These are phyloP conservation scores for Diaperis boleti DNA, from an alignment of 2,888 invertebrate genomes.

Conservation along the genomic window DNA sequence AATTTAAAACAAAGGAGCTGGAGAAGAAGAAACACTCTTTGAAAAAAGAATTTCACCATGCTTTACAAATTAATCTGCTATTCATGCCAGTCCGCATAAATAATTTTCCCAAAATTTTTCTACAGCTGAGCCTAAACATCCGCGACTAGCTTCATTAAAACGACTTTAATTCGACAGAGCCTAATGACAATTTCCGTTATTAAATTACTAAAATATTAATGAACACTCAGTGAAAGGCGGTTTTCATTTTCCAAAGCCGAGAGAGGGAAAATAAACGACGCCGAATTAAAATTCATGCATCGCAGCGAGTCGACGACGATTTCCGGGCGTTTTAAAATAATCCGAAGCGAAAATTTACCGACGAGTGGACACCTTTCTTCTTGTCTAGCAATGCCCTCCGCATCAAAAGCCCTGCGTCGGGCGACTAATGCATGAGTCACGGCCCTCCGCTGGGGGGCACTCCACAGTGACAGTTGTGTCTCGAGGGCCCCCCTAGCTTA, in stretches of 20 bases:
- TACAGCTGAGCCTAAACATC: constrained; percentile 26
- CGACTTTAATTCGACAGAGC: constrained; percentile 49
- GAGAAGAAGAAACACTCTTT: background rate
- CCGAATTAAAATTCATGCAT: constrained; percentile 61
- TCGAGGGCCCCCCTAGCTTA: constrained; percentile 61
- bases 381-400: no score
- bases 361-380: no score
- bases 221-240: constrained; percentile 53
- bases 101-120: background rate
- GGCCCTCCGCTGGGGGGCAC: constrained; percentile 48
- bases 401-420: constrained; percentile 11
- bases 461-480: constrained; percentile 62
- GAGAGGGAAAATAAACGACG: constrained; percentile 51
- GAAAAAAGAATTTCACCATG: background rate
- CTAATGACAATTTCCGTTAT: constrained; percentile 54
- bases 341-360: no score
- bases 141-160: constrained; percentile 44
- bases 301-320: constrained; percentile 52
- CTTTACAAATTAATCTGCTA: no score
- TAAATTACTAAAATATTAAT: constrained; percentile 55
- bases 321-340: constrained; percentile 55
- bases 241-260: constrained; percentile 52
- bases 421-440: constrained; percentile 53
- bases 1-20: background rate
- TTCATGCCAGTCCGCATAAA: no score